phyloP scores from a whole-genome alignment of 1,140 invertebrate genomes.

The Anastrepha obliqua region DNA sequence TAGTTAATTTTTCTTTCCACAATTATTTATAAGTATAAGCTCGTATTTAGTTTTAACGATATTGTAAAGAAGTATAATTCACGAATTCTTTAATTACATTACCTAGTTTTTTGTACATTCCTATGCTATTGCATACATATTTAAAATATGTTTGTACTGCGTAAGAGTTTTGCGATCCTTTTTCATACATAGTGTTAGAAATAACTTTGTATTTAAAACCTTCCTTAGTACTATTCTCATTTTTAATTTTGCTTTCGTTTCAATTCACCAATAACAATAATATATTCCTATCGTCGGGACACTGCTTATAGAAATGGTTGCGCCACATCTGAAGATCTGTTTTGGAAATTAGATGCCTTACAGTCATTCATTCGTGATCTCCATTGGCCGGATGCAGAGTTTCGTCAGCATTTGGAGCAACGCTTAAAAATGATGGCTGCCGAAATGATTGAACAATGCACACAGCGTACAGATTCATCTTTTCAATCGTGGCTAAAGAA shows the following conservation, averaged over 20 bases:
- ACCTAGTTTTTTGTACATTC: too few relatives aligned
- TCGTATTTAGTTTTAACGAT: too few relatives aligned
- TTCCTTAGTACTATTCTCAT: not conserved
- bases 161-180: not conserved
- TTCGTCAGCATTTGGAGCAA: constrained; percentile 96
- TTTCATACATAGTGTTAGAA: not conserved
- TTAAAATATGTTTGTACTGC: not conserved
- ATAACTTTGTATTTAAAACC: not conserved
- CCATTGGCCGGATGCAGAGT: constrained; percentile 99
- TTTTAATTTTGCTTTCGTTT: constrained; percentile 25
- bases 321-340: constrained; percentile 97
- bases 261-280: constrained; percentile 8
- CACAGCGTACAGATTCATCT: constrained; percentile 88
- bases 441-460: constrained; percentile 99
- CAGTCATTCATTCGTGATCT: constrained; percentile 98
- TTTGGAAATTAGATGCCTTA: constrained; percentile 99
- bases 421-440: constrained; percentile 98
- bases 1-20: too few relatives aligned
- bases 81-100: too few relatives aligned
- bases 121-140: too few relatives aligned
- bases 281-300: not conserved
- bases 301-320: constrained; percentile 89
- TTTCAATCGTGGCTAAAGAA: constrained; percentile 97
- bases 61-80: too few relatives aligned
- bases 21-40: too few relatives aligned